Base-by-base conservation (phyloP, 2,113 vertebrate genomes). In the Ellobius talpinus region DNA sequence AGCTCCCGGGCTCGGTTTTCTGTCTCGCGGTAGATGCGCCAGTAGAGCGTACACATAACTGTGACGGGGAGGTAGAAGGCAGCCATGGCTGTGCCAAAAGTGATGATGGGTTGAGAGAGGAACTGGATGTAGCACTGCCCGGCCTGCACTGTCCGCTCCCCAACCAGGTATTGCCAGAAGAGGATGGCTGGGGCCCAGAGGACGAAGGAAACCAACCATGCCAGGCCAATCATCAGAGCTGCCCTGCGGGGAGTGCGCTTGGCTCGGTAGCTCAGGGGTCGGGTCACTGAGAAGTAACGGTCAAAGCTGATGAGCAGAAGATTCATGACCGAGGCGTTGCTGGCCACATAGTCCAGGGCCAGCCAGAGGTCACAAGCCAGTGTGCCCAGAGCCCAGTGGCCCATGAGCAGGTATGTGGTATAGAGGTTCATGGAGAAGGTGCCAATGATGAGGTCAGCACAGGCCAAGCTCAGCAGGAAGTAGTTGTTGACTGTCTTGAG, bases 321-420 rank as follows among this genome's bases (percentile, higher is more conserved):
- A 96, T 99, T 99, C 99, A 99, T 99, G 94, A 99, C 98, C 0
- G 99, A 99, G 21, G 99, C 99, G 0, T 99, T 99, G 98, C 99
- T 99, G 73, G 98, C 98, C 74, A 99, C 99, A 2, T 99, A 99
- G 97, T 99, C 99, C 82, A 99, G 97, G 47, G 98, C 98, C 94
- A 99, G 95, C 99, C 99, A 99, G 87, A 99, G 96, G 94, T 99
- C 99, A 1, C 99, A 99, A 92, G 98, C 98, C 61, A 99, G 82
- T 1, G 96, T 98, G 73, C 99, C 99, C 74, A 99, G 96, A 1
- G 98, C 98, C 99, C 99, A 99, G 70, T 95, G 98, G 36, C 98
- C 98, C 98, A 98, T 98, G 92, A 99, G 98, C 91, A 99, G 98
- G 93, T 99, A 99, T 0, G 98, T 98, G 50, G 99, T 99, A 8